Evolutionary conservation across 2,113 vertebrate genomes (phyloP).

Genomic region (Tichodroma muraria): DNA sequence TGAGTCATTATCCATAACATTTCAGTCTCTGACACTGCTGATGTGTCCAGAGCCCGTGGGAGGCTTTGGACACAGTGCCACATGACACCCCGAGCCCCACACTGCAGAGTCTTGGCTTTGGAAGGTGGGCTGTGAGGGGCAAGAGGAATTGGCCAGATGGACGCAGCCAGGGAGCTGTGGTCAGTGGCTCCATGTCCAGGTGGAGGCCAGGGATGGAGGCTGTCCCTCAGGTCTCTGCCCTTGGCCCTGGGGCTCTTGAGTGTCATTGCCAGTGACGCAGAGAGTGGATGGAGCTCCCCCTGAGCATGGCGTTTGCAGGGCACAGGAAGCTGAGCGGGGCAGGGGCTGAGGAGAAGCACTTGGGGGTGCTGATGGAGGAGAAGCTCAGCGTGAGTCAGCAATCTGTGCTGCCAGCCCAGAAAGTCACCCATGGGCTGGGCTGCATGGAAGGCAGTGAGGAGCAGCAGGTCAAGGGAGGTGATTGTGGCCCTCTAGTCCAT

Average conservation of each 20-base stretch:
- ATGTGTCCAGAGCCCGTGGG: no score
- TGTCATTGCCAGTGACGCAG: not conserved
- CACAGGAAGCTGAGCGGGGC: no score
- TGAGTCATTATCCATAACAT: no score
- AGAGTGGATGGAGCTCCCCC: not conserved
- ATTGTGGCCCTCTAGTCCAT: not conserved
- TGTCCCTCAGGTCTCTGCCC: not conserved
- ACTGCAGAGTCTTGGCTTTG: not conserved
- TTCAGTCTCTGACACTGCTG: not conserved
- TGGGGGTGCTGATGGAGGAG: not conserved
- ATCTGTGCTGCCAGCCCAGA: not conserved
- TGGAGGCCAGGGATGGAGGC: not conserved
- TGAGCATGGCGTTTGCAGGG: no score
- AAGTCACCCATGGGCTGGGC: not conserved
- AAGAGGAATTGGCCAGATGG: not conserved
- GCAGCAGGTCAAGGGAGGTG: not conserved
- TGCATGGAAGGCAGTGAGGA: not conserved
- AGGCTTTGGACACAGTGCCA: not conserved
- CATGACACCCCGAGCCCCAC: not conserved
- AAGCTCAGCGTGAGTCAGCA: not conserved
- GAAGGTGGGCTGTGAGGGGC: not conserved
- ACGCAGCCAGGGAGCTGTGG: not conserved
- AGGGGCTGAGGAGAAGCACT: no score
- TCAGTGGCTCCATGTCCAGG: not conserved
- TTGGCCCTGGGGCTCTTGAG: not conserved